Conservation (phyloP, 2,113 vertebrate species). For the Ctenodactylus gundi region DNA sequence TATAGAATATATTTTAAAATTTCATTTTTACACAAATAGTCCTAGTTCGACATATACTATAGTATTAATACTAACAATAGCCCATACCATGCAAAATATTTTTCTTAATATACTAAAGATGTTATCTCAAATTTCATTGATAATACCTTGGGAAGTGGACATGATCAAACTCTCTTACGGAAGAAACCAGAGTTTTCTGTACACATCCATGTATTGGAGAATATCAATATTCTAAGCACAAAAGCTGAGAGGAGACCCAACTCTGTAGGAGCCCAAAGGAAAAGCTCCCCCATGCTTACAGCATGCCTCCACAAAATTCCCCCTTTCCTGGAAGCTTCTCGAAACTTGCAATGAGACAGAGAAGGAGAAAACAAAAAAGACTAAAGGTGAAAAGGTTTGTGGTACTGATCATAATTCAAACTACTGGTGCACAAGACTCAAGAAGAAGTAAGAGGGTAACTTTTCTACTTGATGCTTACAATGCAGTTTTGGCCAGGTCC, state of each 20-base stretch:
- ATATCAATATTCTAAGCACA: neutral
- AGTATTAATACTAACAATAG: slow-evolving; percentile 14
- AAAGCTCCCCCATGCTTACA: neutral
- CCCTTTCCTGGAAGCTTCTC: neutral
- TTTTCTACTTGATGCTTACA: neutral
- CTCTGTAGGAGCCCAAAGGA: neutral
- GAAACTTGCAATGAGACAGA: neutral
- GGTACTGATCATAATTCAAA: neutral
- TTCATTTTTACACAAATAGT: neutral
- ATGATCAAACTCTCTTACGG: neutral
- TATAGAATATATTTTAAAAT: no score
- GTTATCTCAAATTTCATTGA: neutral
- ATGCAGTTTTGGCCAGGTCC: neutral
- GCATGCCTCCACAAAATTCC: neutral
- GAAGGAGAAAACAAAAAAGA: neutral
- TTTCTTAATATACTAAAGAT: neutral
- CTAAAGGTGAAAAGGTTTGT: neutral
- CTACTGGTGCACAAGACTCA: neutral
- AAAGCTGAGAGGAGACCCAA: neutral
- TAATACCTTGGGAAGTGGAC: neutral
- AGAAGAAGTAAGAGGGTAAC: neutral
- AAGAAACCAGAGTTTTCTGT: neutral
- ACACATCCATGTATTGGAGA: neutral
- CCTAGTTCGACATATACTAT: neutral
- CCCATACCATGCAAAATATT: neutral